Evolutionary conservation across 2,113 vertebrate species (phyloP), one percentile per base, ranked within the genome.

Genomic region (Solea solea): DNA sequence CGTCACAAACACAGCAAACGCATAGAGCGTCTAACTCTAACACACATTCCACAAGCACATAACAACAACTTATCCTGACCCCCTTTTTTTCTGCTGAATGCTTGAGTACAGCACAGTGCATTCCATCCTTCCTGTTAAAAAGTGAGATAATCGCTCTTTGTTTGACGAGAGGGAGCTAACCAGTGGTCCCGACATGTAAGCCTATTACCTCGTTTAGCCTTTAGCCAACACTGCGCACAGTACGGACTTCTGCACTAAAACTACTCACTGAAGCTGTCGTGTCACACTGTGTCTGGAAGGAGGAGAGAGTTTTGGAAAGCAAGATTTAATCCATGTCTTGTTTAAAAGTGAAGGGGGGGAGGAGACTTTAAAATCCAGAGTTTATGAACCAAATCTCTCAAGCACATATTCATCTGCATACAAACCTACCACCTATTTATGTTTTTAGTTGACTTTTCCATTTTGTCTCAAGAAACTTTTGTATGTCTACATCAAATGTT

Each of bases 131-230:
- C 93, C 93, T 93, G 90, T 95, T 95, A 92, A 92, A 80, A 81
- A 80, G 79, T 48, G 67, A 74, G 93, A 97, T 96, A 96, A 96
- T 96, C 91, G 87, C 85, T 91, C 95, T 95, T 94, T 96, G 95
- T 95, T 93, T 93, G 94, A 94, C 76, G 90, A 93, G 80, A 90
- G 75, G 92, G 74, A 79, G 80, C 76, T 63, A 94, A 93, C 93
- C 93, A 91, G 76, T 74, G 87, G 91, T 90, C 81, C 90, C 90
- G 95, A 95, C 93, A 94, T 94, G 94, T 95, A 95, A 96, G 94
- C 94, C 94, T 91, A 94, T 95, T 95, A 93, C 91, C 93, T 93
- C 69, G 85, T 78, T 72, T 51, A 84, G 76, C 59, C 65, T 59
- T 57, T 59, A 66, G 78, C 68, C 63, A 58, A 42, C 9, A 12